Percentiles rank a stretch among this genome's conserved stretches.
phyloP scores from a whole-genome alignment of 1,140 invertebrate genomes.

The Anastrepha obliqua region DNA sequence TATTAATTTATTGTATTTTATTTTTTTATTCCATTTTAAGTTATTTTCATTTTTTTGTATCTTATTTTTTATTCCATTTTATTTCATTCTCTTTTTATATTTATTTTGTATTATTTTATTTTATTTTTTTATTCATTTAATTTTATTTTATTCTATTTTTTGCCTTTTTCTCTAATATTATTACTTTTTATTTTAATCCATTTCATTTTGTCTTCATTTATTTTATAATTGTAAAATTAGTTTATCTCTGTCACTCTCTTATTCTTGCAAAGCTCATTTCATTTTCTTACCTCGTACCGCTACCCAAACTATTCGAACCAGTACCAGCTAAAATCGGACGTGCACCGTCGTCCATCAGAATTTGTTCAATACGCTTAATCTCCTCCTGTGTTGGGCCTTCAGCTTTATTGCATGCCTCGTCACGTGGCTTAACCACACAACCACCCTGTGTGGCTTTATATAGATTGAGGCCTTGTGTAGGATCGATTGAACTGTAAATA shows the following conservation, averaged over 20 bases:
- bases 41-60: too few species aligned
- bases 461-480: slow-evolving; percentile 72
- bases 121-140: slow-evolving; percentile 35
- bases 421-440: slow-evolving; percentile 87
- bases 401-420: slow-evolving; percentile 82
- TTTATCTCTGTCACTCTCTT: too few species aligned
- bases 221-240: too few species aligned
- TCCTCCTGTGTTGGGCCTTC: slow-evolving; percentile 78
- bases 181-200: not conserved
- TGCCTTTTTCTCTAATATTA: not conserved
- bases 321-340: slow-evolving; percentile 70
- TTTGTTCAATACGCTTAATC: slow-evolving; percentile 78
- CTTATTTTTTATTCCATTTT: too few species aligned
- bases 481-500: slow-evolving; percentile 72
- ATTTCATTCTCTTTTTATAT: too few species aligned
- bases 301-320: slow-evolving; percentile 72
- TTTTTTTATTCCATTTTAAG: not conserved
- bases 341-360: slow-evolving; percentile 71
- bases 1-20: slow-evolving; percentile 16
- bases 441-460: slow-evolving; percentile 83
- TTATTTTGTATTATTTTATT: not conserved
- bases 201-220: too few species aligned
- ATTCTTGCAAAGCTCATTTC: too few species aligned
- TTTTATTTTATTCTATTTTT: not conserved
- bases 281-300: slow-evolving; percentile 65